A percentile compares a stretch with the other conserved stretches of the same genome.
These are phyloP conservation scores for Gila robusta DNA, from an alignment of 2,797 vertebrate species.

Conservation along the genomic window DNA sequence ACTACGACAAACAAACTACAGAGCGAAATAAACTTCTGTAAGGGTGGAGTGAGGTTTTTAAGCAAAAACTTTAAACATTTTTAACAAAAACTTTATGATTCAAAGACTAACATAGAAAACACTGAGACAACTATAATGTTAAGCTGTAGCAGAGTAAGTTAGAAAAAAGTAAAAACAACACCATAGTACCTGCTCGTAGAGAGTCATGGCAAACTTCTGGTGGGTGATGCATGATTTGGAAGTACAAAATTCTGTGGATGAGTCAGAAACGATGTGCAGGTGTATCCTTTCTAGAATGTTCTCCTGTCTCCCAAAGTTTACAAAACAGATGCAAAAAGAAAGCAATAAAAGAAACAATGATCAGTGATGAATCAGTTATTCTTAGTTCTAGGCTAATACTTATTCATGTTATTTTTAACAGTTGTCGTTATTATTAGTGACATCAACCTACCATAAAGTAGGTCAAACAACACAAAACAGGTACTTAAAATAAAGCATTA, in stretches of 20 bases:
- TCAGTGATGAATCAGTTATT: conserved; percentile 36
- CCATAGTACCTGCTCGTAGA: conserved; percentile 91
- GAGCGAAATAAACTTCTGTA: conserved; percentile 46
- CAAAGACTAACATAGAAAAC: not conserved
- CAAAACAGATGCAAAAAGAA: not conserved
- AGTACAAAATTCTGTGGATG: conserved; percentile 88
- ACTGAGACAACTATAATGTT: not conserved
- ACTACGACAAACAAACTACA: conserved; percentile 92
- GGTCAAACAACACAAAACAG: conserved; percentile 13
- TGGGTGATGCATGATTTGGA: conserved; percentile 97
- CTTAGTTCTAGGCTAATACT: conserved; percentile 5
- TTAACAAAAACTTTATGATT: not conserved
- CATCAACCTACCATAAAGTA: conserved; percentile 12
- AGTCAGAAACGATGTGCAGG: conserved; percentile 92
- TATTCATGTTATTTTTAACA: conserved; percentile 28
- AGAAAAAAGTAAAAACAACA: not conserved
- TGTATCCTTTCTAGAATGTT: conserved; percentile 96
- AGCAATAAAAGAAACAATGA: not conserved
- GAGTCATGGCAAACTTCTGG: conserved; percentile 98
- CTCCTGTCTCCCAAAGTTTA: conserved; percentile 79
- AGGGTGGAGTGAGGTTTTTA: not conserved
- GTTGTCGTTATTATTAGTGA: conserved; percentile 9
- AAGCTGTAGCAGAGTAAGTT: not conserved
- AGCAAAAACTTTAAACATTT: not conserved
- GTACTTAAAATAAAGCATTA: not conserved